These are phyloP conservation scores for Sebastes diploproa DNA, from an alignment of 2,797 vertebrate species.

Conservation along the genomic window DNA sequence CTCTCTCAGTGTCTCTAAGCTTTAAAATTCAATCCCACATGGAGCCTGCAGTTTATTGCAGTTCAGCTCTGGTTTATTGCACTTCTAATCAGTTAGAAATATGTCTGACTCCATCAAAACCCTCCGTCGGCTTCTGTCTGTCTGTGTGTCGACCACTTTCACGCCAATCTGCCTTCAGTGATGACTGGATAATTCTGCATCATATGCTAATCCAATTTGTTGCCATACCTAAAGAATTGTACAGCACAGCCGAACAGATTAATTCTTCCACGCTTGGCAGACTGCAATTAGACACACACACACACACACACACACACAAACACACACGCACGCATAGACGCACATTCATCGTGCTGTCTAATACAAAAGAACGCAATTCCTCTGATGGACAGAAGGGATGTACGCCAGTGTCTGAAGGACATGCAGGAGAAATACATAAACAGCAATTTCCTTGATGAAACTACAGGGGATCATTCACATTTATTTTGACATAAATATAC, in stretches of 20 bases:
- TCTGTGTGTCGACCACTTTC: conserved; percentile 17
- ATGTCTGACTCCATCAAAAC: conserved; percentile 2
- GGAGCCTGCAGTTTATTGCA: conserved; percentile 20
- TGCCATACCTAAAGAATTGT: conserved; percentile 28
- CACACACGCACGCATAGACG: not conserved
- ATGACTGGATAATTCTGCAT: conserved; percentile 36
- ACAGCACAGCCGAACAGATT: conserved; percentile 20
- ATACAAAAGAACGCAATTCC: not conserved
- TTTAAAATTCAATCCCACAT: conserved; percentile 26
- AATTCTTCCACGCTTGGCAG: conserved; percentile 18
- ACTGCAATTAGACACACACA: conserved; percentile 30
- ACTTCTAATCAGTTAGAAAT: conserved; percentile 37
- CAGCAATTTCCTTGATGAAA: conserved; percentile 37
- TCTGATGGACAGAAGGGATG: conserved; percentile 6
- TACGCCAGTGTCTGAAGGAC: conserved; percentile 4
- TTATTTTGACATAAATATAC: not conserved
- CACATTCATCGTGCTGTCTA: not conserved
- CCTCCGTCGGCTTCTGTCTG: not conserved
- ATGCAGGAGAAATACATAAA: conserved; percentile 8
- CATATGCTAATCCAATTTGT: conserved; percentile 45
- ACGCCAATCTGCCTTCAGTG: not conserved
- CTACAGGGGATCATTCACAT: conserved; percentile 6
- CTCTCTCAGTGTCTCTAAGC: not conserved
- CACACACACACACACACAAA: not conserved
- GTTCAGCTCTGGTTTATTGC: conserved; percentile 25